Evolutionary conservation across 2,113 vertebrate species (phyloP).

Genomic region (Rostratula benghalensis): DNA sequence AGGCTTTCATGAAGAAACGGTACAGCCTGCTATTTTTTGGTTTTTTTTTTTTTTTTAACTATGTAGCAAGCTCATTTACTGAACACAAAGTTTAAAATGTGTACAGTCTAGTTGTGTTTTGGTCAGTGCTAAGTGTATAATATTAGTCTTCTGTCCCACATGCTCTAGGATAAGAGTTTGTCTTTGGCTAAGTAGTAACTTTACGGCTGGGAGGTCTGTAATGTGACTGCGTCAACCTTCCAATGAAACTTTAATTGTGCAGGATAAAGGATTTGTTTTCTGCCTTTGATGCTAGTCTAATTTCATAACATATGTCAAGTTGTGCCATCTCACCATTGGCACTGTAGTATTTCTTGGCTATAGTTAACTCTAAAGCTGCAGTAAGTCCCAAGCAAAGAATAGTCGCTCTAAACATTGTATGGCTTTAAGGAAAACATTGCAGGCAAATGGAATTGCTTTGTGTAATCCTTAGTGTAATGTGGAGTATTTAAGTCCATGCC

Average conservation of each 20-base stretch:
- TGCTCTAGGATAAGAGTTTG: neutral
- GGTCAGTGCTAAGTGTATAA: neutral
- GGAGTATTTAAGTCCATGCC: neutral
- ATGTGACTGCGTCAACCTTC: neutral
- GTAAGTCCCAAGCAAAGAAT: neutral
- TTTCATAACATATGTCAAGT: neutral
- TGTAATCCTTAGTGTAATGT: neutral
- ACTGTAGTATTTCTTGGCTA: neutral
- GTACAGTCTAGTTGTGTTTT: neutral
- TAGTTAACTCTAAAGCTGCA: neutral
- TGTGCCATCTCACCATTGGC: neutral
- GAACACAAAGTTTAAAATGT: neutral
- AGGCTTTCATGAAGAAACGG: neutral
- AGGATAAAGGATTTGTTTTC: neutral
- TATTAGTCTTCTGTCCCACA: neutral
- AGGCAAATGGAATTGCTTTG: neutral
- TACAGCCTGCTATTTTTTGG: rapidly evolving
- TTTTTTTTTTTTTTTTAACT: neutral
- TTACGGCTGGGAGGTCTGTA: neutral
- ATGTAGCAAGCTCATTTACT: neutral
- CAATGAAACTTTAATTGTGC: neutral
- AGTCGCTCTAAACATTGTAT: neutral
- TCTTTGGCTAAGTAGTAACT: neutral
- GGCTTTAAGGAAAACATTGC: neutral
- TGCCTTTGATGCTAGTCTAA: neutral